Evolutionary conservation across 2,797 vertebrate genomes (phyloP).

Genomic region (Alauda arvensis): DNA sequence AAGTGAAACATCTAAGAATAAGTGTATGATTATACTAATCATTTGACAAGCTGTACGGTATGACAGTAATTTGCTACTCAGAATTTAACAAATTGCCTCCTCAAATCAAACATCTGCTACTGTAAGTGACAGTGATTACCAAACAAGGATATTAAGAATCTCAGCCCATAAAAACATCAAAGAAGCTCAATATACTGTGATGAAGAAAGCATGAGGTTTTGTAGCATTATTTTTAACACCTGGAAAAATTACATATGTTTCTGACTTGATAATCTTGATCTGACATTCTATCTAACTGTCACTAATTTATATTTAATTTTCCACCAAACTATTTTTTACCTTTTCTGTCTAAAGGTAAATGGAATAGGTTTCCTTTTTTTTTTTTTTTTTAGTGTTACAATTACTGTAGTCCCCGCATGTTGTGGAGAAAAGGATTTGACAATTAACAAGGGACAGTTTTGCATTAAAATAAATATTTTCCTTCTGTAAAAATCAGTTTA

Average conservation of each 20-base stretch:
- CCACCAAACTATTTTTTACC: not conserved
- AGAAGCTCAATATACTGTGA: not conserved
- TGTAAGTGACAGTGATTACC: conserved; percentile 8
- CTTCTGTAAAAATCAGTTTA: not conserved
- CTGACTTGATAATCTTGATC: not conserved
- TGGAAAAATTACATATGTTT: not conserved
- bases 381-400: not conserved
- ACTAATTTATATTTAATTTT: not conserved
- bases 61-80: conserved; percentile 16
- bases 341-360: not conserved
- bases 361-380: not conserved
- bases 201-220: not conserved
- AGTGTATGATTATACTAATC: conserved; percentile 21
- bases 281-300: not conserved
- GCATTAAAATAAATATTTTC: not conserved
- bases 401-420: not conserved
- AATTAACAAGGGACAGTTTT: not conserved
- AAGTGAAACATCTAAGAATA: conserved; percentile 21
- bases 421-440: not conserved
- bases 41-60: not conserved
- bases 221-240: not conserved
- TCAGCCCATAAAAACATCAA: not conserved
- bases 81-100: conserved; percentile 16
- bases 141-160: not conserved
- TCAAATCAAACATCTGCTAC: conserved; percentile 25